phyloP scores from a whole-genome alignment of 2,888 invertebrate genomes.

The Sthenelais limicola region DNA sequence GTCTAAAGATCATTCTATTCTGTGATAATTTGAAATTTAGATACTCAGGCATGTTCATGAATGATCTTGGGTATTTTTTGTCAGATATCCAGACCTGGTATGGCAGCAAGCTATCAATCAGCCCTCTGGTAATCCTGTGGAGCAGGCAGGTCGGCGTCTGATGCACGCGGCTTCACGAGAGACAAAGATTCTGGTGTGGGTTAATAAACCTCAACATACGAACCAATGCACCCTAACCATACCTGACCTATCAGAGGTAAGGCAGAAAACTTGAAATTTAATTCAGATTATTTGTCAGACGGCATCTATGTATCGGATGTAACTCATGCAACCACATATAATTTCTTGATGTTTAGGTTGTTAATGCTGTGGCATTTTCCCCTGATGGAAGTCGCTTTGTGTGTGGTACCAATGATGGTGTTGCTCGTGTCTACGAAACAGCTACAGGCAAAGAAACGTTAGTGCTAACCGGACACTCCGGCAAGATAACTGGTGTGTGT shows the following conservation, averaged over 20 bases:
- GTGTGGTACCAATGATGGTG: conserved; percentile 70
- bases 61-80: no score
- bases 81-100: conserved; percentile 65
- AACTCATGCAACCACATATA: no score
- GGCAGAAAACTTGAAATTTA: no score
- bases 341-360: no score
- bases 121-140: conserved; percentile 52
- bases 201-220: conserved; percentile 56
- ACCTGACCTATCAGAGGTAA: conserved; percentile 61
- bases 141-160: conserved; percentile 36
- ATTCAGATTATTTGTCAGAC: no score
- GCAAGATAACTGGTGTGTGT: conserved; percentile 66
- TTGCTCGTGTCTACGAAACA: conserved; percentile 68
- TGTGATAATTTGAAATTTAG: no score
- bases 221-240: conserved; percentile 65
- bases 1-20: no score
- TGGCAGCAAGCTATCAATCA: conserved; percentile 70
- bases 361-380: conserved; percentile 71
- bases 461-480: conserved; percentile 66
- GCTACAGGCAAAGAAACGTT: conserved; percentile 65
- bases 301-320: no score
- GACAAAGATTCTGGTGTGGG: conserved; percentile 56
- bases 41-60: no score
- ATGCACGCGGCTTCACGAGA: conserved; percentile 15
- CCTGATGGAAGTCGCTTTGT: conserved; percentile 68